phyloP scores from a whole-genome alignment of 1,140 invertebrate genomes.

The Ditylenchus dipsaci region DNA sequence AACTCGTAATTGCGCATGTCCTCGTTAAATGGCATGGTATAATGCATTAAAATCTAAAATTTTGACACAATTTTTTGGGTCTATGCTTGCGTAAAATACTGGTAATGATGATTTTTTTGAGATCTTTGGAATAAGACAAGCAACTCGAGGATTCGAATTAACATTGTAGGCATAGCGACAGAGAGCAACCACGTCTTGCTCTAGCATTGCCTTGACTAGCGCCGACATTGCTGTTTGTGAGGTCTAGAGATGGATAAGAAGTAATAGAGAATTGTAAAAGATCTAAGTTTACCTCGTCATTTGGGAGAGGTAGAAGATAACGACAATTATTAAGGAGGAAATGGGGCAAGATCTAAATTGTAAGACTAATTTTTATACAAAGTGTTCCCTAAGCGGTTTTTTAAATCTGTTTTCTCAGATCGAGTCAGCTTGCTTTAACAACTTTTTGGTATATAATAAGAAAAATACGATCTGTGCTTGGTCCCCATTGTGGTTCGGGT shows the following conservation, averaged over 20 bases:
- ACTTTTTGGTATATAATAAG: no score
- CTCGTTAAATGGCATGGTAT: constrained; percentile 29
- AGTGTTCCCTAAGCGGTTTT: no score
- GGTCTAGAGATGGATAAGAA: constrained; percentile 17
- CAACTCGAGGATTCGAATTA: constrained; percentile 18
- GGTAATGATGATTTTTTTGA: constrained; percentile 9
- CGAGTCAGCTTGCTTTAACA: no score
- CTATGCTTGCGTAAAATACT: neutral
- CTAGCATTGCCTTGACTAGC: constrained; percentile 25
- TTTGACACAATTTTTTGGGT: neutral
- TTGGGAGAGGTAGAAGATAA: constrained; percentile 21
- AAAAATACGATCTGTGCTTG: no score
- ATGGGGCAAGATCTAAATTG: constrained; percentile 29
- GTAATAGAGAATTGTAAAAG: neutral
- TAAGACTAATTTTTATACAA: neutral
- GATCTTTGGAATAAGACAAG: constrained; percentile 31
- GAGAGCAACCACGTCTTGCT: constrained; percentile 24
- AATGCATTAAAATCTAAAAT: constrained; percentile 30
- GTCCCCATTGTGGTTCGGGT: no score
- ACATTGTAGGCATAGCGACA: constrained; percentile 38
- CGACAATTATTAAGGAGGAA: constrained; percentile 25
- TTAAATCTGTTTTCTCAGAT: no score
- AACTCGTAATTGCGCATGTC: constrained; percentile 31
- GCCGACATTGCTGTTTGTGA: constrained; percentile 15
- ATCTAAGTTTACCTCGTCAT: neutral